phyloP scores from a whole-genome alignment of 2,888 invertebrate species.

The Lasioglossum oenotherae region DNA sequence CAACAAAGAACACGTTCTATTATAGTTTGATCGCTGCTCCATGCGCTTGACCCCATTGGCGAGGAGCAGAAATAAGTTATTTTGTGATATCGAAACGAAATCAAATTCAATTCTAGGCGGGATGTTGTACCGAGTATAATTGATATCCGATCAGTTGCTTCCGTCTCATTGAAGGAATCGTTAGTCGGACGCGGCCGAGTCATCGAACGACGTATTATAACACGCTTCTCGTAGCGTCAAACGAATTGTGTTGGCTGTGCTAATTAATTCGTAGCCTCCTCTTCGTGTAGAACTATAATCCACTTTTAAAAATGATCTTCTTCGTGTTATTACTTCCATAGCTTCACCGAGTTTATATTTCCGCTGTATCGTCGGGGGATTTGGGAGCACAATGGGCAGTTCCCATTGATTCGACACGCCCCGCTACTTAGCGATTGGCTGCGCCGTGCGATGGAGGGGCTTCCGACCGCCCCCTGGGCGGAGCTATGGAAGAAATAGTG shows the following conservation, averaged over 20 bases:
- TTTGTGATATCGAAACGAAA: constrained; percentile 1
- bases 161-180: constrained; percentile 20
- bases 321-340: not conserved
- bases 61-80: not conserved
- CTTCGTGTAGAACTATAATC: not conserved
- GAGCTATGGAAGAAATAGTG: not conserved
- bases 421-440: not conserved
- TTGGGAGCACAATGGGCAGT: not conserved
- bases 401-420: not conserved
- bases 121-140: constrained; percentile 2
- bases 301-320: not conserved
- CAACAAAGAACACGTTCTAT: constrained; percentile 2
- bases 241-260: not conserved
- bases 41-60: not conserved
- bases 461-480: not conserved
- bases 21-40: constrained; percentile 8
- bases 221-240: not conserved
- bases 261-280: not conserved
- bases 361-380: not conserved
- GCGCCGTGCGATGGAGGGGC: not conserved
- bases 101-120: constrained; percentile 13
- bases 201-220: not conserved
- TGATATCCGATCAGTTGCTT: constrained; percentile 9
- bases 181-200: not conserved
- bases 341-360: not conserved